Evolutionary conservation across 30 jellyfish, hydroid and myxozoan species (phyloP), one percentile per base, ranked within the genome.

Genomic region (Aurelia aurita): DNA sequence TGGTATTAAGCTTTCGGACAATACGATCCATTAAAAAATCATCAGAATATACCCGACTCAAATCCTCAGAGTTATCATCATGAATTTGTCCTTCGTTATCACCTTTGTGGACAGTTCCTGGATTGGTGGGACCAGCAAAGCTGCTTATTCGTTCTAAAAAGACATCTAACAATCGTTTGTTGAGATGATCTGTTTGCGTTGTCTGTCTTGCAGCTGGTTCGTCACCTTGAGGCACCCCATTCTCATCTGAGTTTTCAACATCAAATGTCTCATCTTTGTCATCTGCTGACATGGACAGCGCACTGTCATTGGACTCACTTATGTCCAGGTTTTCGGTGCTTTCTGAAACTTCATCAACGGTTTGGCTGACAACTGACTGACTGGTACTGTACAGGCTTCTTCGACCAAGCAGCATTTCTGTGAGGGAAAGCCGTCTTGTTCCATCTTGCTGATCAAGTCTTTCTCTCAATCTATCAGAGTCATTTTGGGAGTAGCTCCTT

Each of bases 21-120:
- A 95, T 95, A 29, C 97, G 80, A 58, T 95, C 98, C 96, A 95
- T 89, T 64, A 95, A 46, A 21, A 90, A 84, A 85, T 95, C 99
- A 80, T 95, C 99, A 59, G 97, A 84, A 65, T 81, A 95, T 19
- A 86, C 94, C 5, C 67, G 32, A 43, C 74, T 62, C 74, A 72
- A 66, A 18, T 81, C 93, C 55, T 93, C 94, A 44, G 95, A 25
- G 15, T 66, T 69, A 23, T 80, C 90, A 18, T 15, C 45, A 25
- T 77, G 70, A 28, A 79, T 74, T 7, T 65, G 81, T n/a, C 62
- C 21, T 29, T n/a, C 88, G 58, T 32, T 53, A 2, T 16, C 67
- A 27, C 66, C 65, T 18, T 62, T 54, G 32, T 58, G n/a, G 14
- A 62, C 95, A 14, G 68, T 47, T 29, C 84, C 84, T 6, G 88